Evolutionary conservation across 1,140 invertebrate genomes (phyloP), one percentile per base, ranked within the genome.

Genomic region (Neoseiulus cucumeris): DNA sequence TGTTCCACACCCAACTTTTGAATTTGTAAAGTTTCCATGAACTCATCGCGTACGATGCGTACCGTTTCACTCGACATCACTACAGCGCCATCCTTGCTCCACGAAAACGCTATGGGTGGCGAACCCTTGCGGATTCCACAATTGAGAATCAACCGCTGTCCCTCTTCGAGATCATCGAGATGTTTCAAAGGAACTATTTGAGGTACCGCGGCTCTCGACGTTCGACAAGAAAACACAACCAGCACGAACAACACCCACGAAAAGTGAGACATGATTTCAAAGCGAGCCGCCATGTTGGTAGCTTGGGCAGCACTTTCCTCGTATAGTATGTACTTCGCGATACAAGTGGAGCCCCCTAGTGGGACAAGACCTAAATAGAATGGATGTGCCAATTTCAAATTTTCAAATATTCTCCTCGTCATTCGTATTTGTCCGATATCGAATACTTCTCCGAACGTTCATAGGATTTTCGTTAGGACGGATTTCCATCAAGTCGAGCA

Each of bases 271-370:
- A 33, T 59, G 25, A 59, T 59, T 59, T 59, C 33, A 14, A 59
- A 59, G 51, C 33, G n/a, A 59, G 51, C 22, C 14, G 51, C 51
- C 51, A 59, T 59, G 25, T 59, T 59, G 22, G 51, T 59, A 14
- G 25, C 51, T 25, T 59, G 51, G 33, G 25, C 33, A 14, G 51
- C 14, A 59, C 25, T 14, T 2, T 14, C 22, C 51, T 20, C 22
- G 14, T 1, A 14, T n/a, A n/a, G n/a, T n/a, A n/a, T n/a, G n/a
- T n/a, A n/a, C n/a, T 59, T 25, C 25, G 51, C 22, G 51, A 33
- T 17, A 59, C 51, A 29, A 9, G 51, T 59, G 51, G 51, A 25
- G 51, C 51, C 51, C 51, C 33, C 51, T 33, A 9, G 51, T 25
- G 51, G 25, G 51, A 59, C 51, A 39, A 9, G 9, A 39, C 33